Conservation (phyloP, 2,888 invertebrate species). For the Euproctis similis region DNA sequence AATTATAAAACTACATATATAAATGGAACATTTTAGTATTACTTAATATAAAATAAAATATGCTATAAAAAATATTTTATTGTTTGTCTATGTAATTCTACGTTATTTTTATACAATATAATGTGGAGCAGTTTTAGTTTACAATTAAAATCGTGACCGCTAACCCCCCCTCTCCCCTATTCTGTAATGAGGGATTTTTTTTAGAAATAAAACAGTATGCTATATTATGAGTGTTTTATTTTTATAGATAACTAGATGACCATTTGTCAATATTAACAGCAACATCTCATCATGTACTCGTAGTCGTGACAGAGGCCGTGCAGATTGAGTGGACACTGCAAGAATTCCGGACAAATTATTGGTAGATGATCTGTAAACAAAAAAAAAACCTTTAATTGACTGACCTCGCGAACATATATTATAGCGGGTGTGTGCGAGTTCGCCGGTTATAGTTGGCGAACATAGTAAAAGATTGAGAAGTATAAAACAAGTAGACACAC, state of each 20-base stretch:
- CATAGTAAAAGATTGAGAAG: too few species aligned
- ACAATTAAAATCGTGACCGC: conserved; percentile 68
- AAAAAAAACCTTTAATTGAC: too few species aligned
- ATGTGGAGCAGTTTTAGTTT: conserved; percentile 69
- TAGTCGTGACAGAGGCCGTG: conserved; percentile 77
- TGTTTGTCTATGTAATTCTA: conserved; percentile 38
- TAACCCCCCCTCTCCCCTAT: conserved; percentile 67
- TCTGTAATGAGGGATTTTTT: conserved; percentile 73
- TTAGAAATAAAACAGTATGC: conserved; percentile 77
- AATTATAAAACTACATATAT: too few species aligned
- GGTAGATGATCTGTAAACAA: conserved; percentile 72
- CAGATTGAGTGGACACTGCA: conserved; percentile 75
- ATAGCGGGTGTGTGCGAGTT: too few species aligned
- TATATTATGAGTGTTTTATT: conserved; percentile 66
- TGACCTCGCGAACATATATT: too few species aligned
- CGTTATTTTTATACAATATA: conserved; percentile 71
- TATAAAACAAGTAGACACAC: too few species aligned
- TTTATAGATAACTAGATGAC: conserved; percentile 11
- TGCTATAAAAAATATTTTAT: too few species aligned
- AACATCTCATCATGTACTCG: conserved; percentile 80
- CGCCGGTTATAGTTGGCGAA: too few species aligned
- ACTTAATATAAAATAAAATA: conserved; percentile 23
- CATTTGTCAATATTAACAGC: conserved; percentile 42
- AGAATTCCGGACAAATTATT: conserved; percentile 67
- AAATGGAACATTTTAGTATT: conserved; percentile 23